Conservation (phyloP, 2,888 invertebrate species). For the Ptycholaimellus sp. region DNA sequence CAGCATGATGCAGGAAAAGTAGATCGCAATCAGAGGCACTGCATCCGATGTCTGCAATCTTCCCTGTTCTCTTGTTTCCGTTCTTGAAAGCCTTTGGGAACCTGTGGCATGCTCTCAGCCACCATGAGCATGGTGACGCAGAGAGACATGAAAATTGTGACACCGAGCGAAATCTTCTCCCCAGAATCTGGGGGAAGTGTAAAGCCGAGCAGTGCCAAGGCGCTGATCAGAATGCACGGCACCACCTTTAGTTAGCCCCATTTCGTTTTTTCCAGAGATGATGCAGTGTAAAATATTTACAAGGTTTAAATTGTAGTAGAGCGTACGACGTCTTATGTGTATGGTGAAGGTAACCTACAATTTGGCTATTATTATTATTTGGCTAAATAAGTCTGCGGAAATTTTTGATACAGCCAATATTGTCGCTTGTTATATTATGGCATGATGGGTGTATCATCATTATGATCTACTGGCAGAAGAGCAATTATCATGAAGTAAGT, state of each 20-base stretch:
- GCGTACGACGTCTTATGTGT: constrained; percentile 72
- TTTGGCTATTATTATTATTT: too few relatives aligned
- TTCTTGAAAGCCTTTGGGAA: too few relatives aligned
- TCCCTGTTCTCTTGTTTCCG: too few relatives aligned
- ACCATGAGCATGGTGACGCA: constrained; percentile 89
- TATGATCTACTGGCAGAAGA: too few relatives aligned
- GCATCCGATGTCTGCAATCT: constrained; percentile 91
- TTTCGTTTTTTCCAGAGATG: too few relatives aligned
- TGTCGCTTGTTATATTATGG: too few relatives aligned
- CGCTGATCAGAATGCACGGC: constrained; percentile 88
- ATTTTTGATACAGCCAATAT: too few relatives aligned
- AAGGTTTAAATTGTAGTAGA: constrained; percentile 98
- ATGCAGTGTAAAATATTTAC: too few relatives aligned
- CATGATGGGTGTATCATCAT: too few relatives aligned
- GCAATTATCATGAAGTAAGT: too few relatives aligned
- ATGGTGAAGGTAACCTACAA: constrained; percentile 85
- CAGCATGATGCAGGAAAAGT: constrained; percentile 8
- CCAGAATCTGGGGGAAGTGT: constrained; percentile 92
- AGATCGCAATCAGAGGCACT: constrained; percentile 52
- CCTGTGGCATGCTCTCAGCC: constrained; percentile 87
- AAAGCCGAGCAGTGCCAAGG: constrained; percentile 89
- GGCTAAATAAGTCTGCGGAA: too few relatives aligned
- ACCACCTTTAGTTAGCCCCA: too few relatives aligned
- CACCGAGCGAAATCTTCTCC: constrained; percentile 71
- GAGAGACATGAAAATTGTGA: constrained; percentile 45